Evolutionary conservation across 2,113 vertebrate species (phyloP), one percentile per base, ranked within the genome.

Genomic region (Chiloscyllium plagiosum): DNA sequence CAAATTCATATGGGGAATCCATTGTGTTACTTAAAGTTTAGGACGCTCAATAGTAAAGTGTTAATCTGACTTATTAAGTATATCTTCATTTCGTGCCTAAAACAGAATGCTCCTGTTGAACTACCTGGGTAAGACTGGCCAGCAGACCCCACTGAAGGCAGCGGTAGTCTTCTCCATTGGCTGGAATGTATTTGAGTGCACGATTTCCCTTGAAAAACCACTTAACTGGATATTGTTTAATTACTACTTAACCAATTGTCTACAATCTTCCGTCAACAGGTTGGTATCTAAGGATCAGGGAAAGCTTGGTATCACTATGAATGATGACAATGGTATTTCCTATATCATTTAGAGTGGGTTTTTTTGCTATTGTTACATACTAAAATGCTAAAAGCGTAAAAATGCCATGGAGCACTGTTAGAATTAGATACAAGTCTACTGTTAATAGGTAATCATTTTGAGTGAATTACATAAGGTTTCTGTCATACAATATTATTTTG

Each of bases 181-280:
- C 97, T 99, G 99, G 99, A 99, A 99, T 97, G 99, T 98, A 87
- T 99, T 99, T 96, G 98, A 99, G 96, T 99, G 98, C 97, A 98
- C 98, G 0, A 98, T 98, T 72, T 99, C 98, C 17, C 96, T 99
- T 97, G 99, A 99, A 97, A 99, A 99, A 97, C 98, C 99, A 83
- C 97, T 99, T 92, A 99, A 99, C 97, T 99, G 99, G 97, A 98
- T 99, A 97, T 98, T 99, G 96, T 99, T 99, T 98, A 99, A 99
- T 98, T 99, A 99, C 97, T 99, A 99, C 97, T 98, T 99, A 98
- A 99, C 99, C 96, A 99, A 98, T 97, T 99, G 99, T 97, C 98
- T 99, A 93, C 99, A 99, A 96, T 99, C 99, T 96, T 99, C 98
- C 50, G 97, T 99, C 96, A 98, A 98, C 97, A 99, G 99, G 99